Evolutionary conservation across 1,140 invertebrate species (phyloP).

Genomic region (Triops cancriformis): DNA sequence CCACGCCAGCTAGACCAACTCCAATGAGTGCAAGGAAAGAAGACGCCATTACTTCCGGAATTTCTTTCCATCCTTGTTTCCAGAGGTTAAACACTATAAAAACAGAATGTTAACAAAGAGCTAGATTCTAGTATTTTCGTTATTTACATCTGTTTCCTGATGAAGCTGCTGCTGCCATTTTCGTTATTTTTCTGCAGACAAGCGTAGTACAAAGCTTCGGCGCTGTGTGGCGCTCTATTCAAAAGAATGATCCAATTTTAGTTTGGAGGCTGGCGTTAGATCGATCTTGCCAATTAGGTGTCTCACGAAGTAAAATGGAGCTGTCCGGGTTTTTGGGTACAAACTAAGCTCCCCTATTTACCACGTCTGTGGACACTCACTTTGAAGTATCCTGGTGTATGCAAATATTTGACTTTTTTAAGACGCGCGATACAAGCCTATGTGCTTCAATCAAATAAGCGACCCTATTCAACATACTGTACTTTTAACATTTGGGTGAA

Average conservation of each 20-base stretch:
- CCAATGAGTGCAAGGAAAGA: slow-evolving; percentile 41
- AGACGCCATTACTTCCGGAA: slow-evolving; percentile 53
- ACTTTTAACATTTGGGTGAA: no score
- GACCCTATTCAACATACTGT: no score
- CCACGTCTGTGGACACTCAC: no score
- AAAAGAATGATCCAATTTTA: not conserved
- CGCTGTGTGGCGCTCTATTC: not conserved
- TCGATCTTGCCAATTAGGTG: no score
- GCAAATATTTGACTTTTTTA: no score
- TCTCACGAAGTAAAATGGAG: no score
- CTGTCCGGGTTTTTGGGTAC: no score
- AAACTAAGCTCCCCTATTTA: no score
- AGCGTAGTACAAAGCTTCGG: not conserved
- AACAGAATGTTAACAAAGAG: not conserved
- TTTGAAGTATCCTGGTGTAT: no score
- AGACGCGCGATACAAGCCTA: no score
- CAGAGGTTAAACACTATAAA: slow-evolving; percentile 37
- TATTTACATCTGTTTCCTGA: slow-evolving; percentile 6
- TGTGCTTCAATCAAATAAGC: no score
- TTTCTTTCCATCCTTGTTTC: slow-evolving; percentile 52
- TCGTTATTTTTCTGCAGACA: not conserved
- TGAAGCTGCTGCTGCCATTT: not conserved
- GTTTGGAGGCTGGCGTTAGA: no score
- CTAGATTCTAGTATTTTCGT: not conserved
- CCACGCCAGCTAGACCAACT: not conserved